phyloP scores from a whole-genome alignment of 2,113 vertebrate genomes.

The Parus major region DNA sequence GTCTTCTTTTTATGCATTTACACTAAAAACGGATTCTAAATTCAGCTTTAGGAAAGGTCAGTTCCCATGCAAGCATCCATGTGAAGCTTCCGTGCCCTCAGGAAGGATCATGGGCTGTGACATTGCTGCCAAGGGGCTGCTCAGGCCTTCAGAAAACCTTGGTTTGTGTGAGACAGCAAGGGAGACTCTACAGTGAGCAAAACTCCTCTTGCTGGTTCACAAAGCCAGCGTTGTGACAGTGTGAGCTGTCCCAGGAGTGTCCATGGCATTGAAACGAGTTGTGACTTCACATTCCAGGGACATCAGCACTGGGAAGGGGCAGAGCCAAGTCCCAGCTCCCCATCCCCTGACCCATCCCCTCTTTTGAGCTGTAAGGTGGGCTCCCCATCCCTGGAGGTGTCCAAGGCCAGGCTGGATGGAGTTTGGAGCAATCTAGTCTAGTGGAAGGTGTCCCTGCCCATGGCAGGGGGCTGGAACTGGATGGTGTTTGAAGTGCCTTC shows the following conservation, averaged over 20 bases:
- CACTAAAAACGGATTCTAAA: conserved; percentile 9
- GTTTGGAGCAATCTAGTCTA: background rate
- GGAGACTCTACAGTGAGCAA: background rate
- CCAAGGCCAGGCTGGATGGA: background rate
- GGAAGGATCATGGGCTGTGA: background rate
- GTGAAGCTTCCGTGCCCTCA: fast-evolving
- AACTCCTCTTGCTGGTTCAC: background rate
- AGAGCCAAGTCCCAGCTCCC: background rate
- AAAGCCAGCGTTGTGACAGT: background rate
- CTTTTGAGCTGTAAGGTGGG: background rate
- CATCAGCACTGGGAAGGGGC: background rate
- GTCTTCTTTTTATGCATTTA: background rate
- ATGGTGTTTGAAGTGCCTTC: background rate
- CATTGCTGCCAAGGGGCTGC: background rate
- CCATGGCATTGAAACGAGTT: background rate
- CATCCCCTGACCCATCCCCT: background rate
- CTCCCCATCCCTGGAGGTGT: background rate
- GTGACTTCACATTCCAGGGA: background rate
- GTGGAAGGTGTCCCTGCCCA: background rate
- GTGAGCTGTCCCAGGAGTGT: background rate
- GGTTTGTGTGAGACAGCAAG: fast-evolving
- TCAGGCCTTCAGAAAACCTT: background rate
- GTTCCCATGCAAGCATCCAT: background rate
- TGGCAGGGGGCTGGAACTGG: background rate
- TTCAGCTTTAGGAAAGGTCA: conserved; percentile 25